Evolutionary conservation across 2,888 invertebrate species (phyloP).

Genomic region (Drosophila limbata): DNA sequence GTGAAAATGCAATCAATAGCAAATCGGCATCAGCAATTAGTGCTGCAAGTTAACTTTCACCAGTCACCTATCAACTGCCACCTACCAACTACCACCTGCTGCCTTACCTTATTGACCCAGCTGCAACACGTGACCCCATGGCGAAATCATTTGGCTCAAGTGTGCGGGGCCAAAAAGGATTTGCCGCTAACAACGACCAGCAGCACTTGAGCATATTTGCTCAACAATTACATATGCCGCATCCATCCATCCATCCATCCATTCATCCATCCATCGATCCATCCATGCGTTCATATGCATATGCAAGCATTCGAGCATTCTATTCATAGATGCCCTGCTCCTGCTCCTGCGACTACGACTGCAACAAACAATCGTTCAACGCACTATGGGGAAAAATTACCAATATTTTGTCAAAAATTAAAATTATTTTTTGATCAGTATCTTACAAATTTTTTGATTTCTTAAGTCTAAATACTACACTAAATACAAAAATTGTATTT

Average conservation of each 20-base stretch:
- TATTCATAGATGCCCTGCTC: constrained; percentile 33
- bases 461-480: too few relatives aligned
- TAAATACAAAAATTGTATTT: too few relatives aligned
- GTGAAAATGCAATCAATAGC: constrained; percentile 71
- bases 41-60: constrained; percentile 27
- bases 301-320: constrained; percentile 9
- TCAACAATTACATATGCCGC: constrained; percentile 35
- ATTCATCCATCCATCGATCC: constrained; percentile 6
- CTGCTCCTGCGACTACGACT: constrained; percentile 25
- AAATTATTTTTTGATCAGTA: too few relatives aligned
- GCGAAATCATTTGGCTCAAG: constrained; percentile 35
- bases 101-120: constrained; percentile 3
- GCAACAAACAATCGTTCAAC: constrained; percentile 39
- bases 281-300: neutral
- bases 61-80: constrained; percentile 5
- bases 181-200: constrained; percentile 40
- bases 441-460: too few relatives aligned
- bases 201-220: constrained; percentile 40
- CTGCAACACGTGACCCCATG: constrained; percentile 37
- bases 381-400: too few relatives aligned
- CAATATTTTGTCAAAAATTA: too few relatives aligned
- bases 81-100: constrained; percentile 10
- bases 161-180: constrained; percentile 44
- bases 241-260: constrained; percentile 6
- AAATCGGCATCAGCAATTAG: constrained; percentile 73